These are phyloP conservation scores for Glomeris marginata DNA, from an alignment of 2,888 invertebrate genomes.

Conservation along the genomic window DNA sequence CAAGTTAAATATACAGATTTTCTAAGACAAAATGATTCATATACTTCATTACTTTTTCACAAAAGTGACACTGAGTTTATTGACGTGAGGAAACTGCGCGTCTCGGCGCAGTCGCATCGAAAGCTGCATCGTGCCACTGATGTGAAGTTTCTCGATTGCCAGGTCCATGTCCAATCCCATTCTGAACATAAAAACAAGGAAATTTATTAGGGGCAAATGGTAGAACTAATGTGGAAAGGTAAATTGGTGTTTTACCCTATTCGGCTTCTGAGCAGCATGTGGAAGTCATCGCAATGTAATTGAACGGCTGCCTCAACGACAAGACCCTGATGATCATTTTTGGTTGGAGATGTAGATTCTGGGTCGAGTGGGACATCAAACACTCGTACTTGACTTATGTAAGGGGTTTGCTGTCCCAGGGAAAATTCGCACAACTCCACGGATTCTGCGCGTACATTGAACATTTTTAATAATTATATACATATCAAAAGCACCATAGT, in stretches of 20 bases:
- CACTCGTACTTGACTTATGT: constrained; percentile 27
- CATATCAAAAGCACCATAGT: no score
- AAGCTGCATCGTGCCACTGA: constrained; percentile 34
- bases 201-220: constrained; percentile 4
- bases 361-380: constrained; percentile 28
- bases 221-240: no score
- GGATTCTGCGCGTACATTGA: constrained; percentile 27
- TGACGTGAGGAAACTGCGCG: constrained; percentile 38
- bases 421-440: constrained; percentile 34
- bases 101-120: constrained; percentile 35
- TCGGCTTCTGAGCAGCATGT: constrained; percentile 35
- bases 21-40: neutral
- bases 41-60: constrained; percentile 27
- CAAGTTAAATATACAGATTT: neutral
- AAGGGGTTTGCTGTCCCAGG: constrained; percentile 33
- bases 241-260: constrained; percentile 26
- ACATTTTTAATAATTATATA: no score
- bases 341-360: constrained; percentile 12
- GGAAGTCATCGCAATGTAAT: constrained; percentile 37
- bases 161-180: constrained; percentile 35
- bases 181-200: neutral
- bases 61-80: constrained; percentile 35
- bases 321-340: constrained; percentile 18
- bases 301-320: constrained; percentile 36
- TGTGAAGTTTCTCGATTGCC: constrained; percentile 36